These are phyloP conservation scores for Cyrtonyx montezumae DNA, from an alignment of 2,113 vertebrate genomes.

Conservation along the genomic window DNA sequence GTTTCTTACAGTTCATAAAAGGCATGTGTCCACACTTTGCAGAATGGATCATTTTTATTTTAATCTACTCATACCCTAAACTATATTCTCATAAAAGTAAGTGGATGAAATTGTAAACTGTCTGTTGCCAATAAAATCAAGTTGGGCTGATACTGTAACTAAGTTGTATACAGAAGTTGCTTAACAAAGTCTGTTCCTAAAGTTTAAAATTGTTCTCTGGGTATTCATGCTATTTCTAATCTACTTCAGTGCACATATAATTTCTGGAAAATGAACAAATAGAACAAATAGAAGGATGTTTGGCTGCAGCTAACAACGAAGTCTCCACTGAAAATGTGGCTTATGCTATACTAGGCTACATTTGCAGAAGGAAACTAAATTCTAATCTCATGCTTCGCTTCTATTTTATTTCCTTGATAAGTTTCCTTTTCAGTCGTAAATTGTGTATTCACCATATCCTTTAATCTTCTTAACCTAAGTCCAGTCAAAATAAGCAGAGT, in stretches of 20 bases:
- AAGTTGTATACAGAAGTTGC: not conserved
- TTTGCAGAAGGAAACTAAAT: not conserved
- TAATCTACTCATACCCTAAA: not conserved
- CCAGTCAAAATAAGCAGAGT: slow-evolving; percentile 61
- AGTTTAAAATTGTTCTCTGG: accelerated
- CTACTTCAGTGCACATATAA: not conserved
- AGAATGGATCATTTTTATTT: not conserved
- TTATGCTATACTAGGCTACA: not conserved
- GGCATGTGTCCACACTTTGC: not conserved
- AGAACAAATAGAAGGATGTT: not conserved
- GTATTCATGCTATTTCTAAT: not conserved
- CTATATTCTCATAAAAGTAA: not conserved
- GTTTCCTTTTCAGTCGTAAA: slow-evolving; percentile 25
- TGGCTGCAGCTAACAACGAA: not conserved
- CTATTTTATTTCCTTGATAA: not conserved
- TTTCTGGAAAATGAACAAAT: not conserved
- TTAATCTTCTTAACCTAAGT: slow-evolving; percentile 61
- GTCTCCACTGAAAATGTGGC: not conserved
- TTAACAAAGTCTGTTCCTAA: not conserved
- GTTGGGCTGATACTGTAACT: not conserved
- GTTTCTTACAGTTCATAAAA: not conserved
- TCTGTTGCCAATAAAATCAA: not conserved
- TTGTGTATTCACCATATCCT: slow-evolving; percentile 1
- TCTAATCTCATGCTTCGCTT: not conserved
- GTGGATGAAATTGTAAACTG: not conserved